phyloP scores from a whole-genome alignment of 2,888 invertebrate species.

The Carpatolechia fugitivella region DNA sequence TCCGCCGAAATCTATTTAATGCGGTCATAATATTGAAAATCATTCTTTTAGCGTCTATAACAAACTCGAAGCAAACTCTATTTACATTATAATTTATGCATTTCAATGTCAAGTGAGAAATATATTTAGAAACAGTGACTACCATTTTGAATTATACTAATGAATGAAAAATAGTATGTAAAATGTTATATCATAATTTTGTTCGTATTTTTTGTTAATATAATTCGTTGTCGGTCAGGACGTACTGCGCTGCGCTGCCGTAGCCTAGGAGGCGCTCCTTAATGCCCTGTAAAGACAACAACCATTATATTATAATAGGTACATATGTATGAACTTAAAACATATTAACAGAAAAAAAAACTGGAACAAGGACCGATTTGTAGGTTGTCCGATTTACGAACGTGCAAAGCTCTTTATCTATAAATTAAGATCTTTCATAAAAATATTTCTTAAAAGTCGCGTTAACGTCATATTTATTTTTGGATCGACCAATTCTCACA shows the following conservation, averaged over 20 bases:
- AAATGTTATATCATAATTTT: slow-evolving; percentile 49
- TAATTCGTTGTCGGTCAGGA: slow-evolving; percentile 73
- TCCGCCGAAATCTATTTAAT: slow-evolving; percentile 53
- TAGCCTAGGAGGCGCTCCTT: slow-evolving; percentile 78
- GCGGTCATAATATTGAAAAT: slow-evolving; percentile 56
- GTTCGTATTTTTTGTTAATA: slow-evolving; percentile 44
- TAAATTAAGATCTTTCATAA: no score
- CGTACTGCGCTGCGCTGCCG: slow-evolving; percentile 80
- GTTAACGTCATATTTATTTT: no score
- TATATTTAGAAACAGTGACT: slow-evolving; percentile 50
- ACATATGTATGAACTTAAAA: no score
- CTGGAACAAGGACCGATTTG: no score
- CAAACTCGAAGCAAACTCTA: slow-evolving; percentile 56
- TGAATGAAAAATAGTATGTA: slow-evolving; percentile 30
- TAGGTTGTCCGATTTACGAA: no score
- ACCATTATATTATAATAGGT: no score
- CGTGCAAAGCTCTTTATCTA: no score
- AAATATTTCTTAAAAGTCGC: no score
- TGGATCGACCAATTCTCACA: no score
- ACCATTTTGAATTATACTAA: slow-evolving; percentile 40
- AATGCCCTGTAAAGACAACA: slow-evolving; percentile 42
- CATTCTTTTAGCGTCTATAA: slow-evolving; percentile 59
- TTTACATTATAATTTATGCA: slow-evolving; percentile 58
- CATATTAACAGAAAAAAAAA: no score
- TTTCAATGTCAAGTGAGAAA: slow-evolving; percentile 42